Evolutionary conservation across 1,140 invertebrate species (phyloP), one percentile per base, ranked within the genome.

Genomic region (Galleria mellonella): DNA sequence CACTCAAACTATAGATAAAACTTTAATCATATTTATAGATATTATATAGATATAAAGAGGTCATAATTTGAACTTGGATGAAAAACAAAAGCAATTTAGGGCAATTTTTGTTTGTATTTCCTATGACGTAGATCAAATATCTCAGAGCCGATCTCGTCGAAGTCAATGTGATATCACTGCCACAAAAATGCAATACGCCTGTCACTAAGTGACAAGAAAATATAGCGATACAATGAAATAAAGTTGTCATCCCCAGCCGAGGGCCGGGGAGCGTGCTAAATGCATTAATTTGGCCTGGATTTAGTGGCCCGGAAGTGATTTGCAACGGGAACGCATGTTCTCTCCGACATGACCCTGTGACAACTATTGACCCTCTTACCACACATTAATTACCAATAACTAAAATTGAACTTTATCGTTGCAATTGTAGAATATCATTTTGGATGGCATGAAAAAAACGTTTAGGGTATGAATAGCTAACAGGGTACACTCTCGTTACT

Each of bases 241-340:
- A 77, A 84, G 75, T 78, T 84, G 79, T 83, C 79, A 82, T 79
- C 75, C 71, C 66, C 79, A 83, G 63, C 52, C 43, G 58, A 62
- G 57, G 47, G 56, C 49, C 58, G 59, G 56, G 64, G 73, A 77
- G 77, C 77, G 79, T 83, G 79, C 72, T 83, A 83, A 83, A 83
- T 78, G 75, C 79, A 82, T 83, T 83, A 82, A 79, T 83, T 83
- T 79, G 64, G 74, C 77, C 77, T 81, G 77, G 62, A 79, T 75
- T 82, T 84, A 84, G 81, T 84, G 81, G 81, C 54, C 73, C 81
- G 81, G 77, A 84, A 84, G 77, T 84, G 81, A 84, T 84, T 84
- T 82, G 81, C 77, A 66, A 84, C 77, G 79, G 79, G 79, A 83
- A 81, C 67, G 70, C 66, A 76, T 71, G 67, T 65, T 67, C 45